These are phyloP conservation scores for Ceyx cyanopectus DNA, from an alignment of 2,113 vertebrate genomes.

Conservation along the genomic window DNA sequence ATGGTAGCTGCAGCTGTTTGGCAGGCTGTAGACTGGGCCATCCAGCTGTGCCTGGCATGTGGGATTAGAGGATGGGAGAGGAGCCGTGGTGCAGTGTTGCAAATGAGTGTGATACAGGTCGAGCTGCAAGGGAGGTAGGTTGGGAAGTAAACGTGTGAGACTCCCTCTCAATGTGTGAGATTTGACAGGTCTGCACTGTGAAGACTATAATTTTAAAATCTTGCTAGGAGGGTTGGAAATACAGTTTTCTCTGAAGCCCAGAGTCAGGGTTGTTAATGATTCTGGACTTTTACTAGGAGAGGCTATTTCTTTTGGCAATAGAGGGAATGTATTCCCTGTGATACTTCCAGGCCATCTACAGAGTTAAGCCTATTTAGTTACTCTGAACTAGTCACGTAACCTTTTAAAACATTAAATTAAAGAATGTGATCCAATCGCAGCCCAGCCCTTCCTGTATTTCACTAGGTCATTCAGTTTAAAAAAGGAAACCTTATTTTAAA, in stretches of 20 bases:
- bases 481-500: slow-evolving; percentile 32
- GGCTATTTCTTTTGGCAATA: background rate
- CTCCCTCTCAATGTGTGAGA: slow-evolving; percentile 18
- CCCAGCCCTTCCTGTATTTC: slow-evolving; percentile 56
- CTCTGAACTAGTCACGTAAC: slow-evolving; percentile 12
- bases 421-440: slow-evolving; percentile 3
- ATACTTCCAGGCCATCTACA: background rate
- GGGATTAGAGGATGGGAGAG: background rate
- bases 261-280: slow-evolving; percentile 45
- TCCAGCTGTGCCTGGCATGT: background rate
- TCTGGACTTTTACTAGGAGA: slow-evolving; percentile 18
- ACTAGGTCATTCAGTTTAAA: background rate
- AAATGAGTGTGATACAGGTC: background rate
- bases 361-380: background rate
- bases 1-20: background rate
- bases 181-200: background rate
- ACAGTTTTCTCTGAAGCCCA: background rate
- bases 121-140: background rate
- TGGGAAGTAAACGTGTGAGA: background rate
- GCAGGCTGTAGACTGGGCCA: background rate
- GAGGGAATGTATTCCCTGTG: background rate
- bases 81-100: background rate
- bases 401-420: slow-evolving; percentile 28
- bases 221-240: slow-evolving; percentile 40
- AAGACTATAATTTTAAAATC: background rate